These are phyloP conservation scores for Cranoglanis bouderius DNA, from an alignment of 2,113 vertebrate species.

Conservation along the genomic window DNA sequence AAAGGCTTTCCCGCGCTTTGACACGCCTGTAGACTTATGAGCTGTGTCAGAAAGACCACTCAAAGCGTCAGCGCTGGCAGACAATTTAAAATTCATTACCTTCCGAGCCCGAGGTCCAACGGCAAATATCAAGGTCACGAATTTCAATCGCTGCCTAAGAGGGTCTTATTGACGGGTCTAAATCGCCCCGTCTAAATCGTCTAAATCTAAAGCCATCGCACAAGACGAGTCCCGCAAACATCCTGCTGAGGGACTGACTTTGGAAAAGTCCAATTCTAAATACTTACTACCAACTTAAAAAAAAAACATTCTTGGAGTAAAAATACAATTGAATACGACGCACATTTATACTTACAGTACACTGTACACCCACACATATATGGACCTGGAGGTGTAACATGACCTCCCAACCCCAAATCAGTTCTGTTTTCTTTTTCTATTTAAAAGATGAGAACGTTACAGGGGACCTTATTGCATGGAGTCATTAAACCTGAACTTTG, in stretches of 20 bases:
- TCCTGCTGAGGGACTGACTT: neutral
- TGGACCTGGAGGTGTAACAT: neutral
- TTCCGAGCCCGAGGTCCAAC: constrained; percentile 36
- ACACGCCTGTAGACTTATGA: constrained; percentile 50
- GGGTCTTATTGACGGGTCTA: constrained; percentile 45
- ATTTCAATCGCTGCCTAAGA: constrained; percentile 52
- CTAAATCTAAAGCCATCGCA: too few relatives aligned
- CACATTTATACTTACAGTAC: neutral
- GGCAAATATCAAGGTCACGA: constrained; percentile 53
- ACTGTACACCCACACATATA: neutral
- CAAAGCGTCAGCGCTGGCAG: constrained; percentile 27
- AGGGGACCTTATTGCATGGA: constrained; percentile 49
- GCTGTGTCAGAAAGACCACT: constrained; percentile 46
- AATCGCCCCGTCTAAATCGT: too few relatives aligned
- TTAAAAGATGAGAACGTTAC: constrained; percentile 35
- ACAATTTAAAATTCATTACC: constrained; percentile 59
- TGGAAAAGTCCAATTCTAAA: neutral
- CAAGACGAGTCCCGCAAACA: neutral
- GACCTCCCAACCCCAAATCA: neutral
- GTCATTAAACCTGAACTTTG: constrained; percentile 47
- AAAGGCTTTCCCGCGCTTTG: constrained; percentile 31
- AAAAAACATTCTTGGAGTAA: neutral
- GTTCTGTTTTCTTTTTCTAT: constrained; percentile 21
- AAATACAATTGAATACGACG: neutral
- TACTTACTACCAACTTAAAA: neutral